Percentiles rank a stretch among this genome's conserved stretches.
phyloP scores from a whole-genome alignment of 2,888 invertebrate species.

The Clistopyga incitator region DNA sequence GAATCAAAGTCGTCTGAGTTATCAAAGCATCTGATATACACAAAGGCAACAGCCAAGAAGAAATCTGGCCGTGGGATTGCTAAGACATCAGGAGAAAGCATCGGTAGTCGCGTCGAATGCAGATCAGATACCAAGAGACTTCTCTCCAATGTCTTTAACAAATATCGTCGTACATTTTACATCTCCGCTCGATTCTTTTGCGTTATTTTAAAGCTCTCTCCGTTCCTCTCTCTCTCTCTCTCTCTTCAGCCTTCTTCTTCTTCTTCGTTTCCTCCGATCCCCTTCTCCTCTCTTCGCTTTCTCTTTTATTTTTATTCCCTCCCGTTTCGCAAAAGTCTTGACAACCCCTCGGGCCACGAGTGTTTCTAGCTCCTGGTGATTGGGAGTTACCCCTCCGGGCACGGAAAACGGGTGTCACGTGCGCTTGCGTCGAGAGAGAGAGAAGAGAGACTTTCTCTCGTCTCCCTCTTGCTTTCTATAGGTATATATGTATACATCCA shows the following conservation, averaged over 20 bases:
- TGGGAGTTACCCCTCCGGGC: conserved; percentile 83
- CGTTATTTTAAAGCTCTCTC: conserved; percentile 42
- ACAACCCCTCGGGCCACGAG: conserved; percentile 75
- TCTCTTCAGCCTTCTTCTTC: too few relatives aligned
- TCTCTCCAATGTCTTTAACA: conserved; percentile 31
- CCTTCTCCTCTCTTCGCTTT: conserved; percentile 34
- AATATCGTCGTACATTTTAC: conserved; percentile 43
- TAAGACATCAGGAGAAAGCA: conserved; percentile 52
- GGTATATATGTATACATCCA: conserved; percentile 41
- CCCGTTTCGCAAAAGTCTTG: conserved; percentile 72
- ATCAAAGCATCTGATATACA: conserved; percentile 47
- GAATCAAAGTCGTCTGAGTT: conserved; percentile 62
- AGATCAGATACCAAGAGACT: conserved; percentile 53
- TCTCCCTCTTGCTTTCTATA: conserved; percentile 28
- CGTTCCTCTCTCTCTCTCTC: conserved; percentile 18
- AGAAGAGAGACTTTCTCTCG: conserved; percentile 42
- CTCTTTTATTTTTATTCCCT: conserved; percentile 64
- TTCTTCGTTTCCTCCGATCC: conserved; percentile 2
- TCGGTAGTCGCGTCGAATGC: conserved; percentile 56
- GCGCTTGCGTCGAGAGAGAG: conserved; percentile 77
- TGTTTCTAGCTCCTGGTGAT: conserved; percentile 83
- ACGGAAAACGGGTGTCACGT: conserved; percentile 73
- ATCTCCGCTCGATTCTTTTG: conserved; percentile 36
- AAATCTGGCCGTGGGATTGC: conserved; percentile 55
- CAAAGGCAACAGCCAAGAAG: conserved; percentile 48